These are phyloP conservation scores for Indri indri DNA, from an alignment of 2,113 vertebrate genomes.

Conservation along the genomic window DNA sequence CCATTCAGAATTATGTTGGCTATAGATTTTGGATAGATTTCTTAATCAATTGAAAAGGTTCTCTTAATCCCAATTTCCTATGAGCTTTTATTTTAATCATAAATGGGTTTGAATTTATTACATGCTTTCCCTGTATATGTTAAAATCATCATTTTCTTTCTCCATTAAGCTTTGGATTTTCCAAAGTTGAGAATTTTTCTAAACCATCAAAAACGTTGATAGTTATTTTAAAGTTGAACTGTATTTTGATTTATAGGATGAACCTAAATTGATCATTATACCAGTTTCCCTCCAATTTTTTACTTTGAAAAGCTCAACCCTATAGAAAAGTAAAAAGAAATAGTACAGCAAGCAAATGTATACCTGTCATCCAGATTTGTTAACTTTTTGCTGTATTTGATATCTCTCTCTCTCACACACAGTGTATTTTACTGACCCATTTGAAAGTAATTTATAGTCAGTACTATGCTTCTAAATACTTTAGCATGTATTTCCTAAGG, in stretches of 20 bases:
- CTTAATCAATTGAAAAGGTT: slow-evolving; percentile 5
- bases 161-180: background rate
- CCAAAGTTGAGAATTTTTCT: background rate
- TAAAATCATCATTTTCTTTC: background rate
- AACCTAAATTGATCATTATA: background rate
- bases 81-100: background rate
- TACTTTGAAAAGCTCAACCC: slow-evolving; percentile 31
- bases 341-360: background rate
- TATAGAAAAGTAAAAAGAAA: background rate
- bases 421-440: background rate
- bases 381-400: background rate
- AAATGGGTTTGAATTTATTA: slow-evolving; percentile 8
- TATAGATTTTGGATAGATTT: background rate
- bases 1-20: slow-evolving; percentile 6
- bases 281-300: background rate
- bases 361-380: background rate
- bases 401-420: background rate
- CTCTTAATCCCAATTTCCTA: background rate
- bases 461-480: background rate
- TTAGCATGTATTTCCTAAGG: background rate
- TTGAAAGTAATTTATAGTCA: background rate
- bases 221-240: background rate
- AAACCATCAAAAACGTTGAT: background rate
- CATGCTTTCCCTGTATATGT: background rate
- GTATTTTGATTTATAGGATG: slow-evolving; percentile 11